Evolutionary conservation across 2,797 vertebrate genomes (phyloP).

Genomic region (Spinus olivaceus): DNA sequence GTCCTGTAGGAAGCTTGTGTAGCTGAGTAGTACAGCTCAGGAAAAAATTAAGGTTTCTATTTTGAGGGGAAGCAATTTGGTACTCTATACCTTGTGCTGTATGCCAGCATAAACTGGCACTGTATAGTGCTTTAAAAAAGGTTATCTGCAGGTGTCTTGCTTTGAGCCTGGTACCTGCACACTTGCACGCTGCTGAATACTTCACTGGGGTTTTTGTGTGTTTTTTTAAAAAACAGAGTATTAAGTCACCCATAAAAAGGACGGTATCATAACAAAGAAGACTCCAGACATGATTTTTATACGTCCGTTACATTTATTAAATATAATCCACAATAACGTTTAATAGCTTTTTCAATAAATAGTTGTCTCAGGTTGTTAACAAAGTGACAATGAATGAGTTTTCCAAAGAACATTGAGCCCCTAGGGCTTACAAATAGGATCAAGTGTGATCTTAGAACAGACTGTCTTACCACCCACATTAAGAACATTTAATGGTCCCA

Average conservation of each 20-base stretch:
- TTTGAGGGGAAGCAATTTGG: neutral
- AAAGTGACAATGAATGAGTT: neutral
- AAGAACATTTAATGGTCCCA: neutral
- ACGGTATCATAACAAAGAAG: neutral
- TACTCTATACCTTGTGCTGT: neutral
- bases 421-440: slow-evolving; percentile 77
- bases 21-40: neutral
- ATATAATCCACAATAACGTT: neutral
- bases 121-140: neutral
- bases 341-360: slow-evolving; percentile 63
- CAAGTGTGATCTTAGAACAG: slow-evolving; percentile 65
- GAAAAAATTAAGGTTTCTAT: neutral
- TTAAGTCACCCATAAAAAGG: neutral
- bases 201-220: accelerated
- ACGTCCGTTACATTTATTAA: slow-evolving; percentile 50
- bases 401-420: slow-evolving; percentile 63
- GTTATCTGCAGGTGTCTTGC: neutral
- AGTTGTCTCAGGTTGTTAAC: slow-evolving; percentile 31
- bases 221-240: accelerated
- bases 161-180: neutral
- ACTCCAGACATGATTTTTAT: neutral
- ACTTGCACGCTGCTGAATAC: neutral
- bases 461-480: neutral
- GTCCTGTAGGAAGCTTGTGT: neutral
- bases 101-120: neutral